Evolutionary conservation across 2,797 vertebrate species (phyloP), one percentile per base, ranked within the genome.

Genomic region (Menidia menidia): DNA sequence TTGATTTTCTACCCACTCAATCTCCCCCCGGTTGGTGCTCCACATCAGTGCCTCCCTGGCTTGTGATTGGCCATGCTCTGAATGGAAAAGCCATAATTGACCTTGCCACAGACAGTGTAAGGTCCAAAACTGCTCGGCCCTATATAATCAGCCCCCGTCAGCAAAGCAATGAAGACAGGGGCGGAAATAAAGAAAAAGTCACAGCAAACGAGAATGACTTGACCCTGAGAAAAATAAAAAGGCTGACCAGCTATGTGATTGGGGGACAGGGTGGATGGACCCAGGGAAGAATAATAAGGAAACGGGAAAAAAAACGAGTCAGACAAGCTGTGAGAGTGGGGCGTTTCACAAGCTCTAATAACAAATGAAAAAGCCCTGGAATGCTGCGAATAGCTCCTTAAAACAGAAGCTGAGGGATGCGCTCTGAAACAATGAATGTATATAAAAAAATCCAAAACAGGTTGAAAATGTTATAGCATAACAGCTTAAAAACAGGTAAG

Each of bases 61-160:
- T 68, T 62, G 73, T 85, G 83, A 91, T 88, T 90, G 67, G 87
- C 83, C 78, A 77, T 57, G 72, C 87, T 91, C 87, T 85, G 81
- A 92, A 89, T 88, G 85, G 77, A 80, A 88, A 83, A 81, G 81
- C 81, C 87, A 81, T 91, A 92, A 93, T 92, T 93, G 93, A 95
- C 94, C 93, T 95, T 94, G 88, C 83, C 88, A 78, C 83, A 86
- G 84, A 86, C 88, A 79, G 82, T 66, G 76, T 45, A 79, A 83
- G 86, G 84, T 84, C 78, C 86, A 81, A 84, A 87, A 89, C 80
- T 68, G 87, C 86, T 87, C 90, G 90, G 87, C 73, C 82, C 77
- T 80, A 88, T 81, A 87, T 90, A 90, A 93, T 92, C 88, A 93
- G 78, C 69, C 73, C 43, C 71, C 39, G 84, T 82, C 73, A 71